A percentile compares a stretch with the other conserved stretches of the same genome.
phyloP scores from a whole-genome alignment of 2,113 vertebrate genomes.

The Noctilio leporinus region DNA sequence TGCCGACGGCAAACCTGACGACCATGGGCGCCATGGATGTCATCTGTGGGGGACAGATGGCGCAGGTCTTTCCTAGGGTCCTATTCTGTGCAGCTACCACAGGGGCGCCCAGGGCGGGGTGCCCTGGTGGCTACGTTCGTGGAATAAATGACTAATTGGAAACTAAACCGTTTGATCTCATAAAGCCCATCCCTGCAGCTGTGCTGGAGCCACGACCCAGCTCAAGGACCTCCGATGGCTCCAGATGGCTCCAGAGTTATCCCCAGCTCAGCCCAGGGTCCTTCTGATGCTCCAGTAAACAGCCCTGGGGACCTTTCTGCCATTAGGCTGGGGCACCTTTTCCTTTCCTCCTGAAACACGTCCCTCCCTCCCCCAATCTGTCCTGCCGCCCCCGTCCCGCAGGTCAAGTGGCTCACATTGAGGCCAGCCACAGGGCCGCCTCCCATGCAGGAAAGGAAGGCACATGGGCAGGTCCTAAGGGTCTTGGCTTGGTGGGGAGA shows the following conservation, averaged over 20 bases:
- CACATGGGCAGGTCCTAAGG: neutral
- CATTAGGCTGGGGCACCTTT: neutral
- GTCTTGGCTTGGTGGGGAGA: neutral
- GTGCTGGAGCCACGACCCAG: neutral
- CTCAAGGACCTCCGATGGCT: neutral
- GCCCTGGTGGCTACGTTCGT: neutral
- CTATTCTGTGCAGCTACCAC: neutral
- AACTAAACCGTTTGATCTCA: neutral
- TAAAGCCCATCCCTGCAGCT: neutral
- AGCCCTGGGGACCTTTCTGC: neutral
- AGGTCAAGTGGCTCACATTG: fast-evolving
- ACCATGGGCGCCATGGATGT: slow-evolving; percentile 71
- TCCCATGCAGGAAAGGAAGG: neutral
- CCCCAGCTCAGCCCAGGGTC: neutral
- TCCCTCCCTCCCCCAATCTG: neutral
- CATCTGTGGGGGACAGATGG: slow-evolving; percentile 77
- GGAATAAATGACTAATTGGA: neutral
- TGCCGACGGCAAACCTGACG: slow-evolving; percentile 90
- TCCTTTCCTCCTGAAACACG: neutral
- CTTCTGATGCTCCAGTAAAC: neutral
- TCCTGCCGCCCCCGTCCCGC: neutral
- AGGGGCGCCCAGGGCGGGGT: fast-evolving
- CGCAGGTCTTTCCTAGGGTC: neutral
- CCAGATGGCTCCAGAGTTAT: neutral
- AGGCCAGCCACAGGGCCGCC: neutral